Conservation (phyloP, 2,113 vertebrate genomes). For the Phalacrocorax brasilianus region DNA sequence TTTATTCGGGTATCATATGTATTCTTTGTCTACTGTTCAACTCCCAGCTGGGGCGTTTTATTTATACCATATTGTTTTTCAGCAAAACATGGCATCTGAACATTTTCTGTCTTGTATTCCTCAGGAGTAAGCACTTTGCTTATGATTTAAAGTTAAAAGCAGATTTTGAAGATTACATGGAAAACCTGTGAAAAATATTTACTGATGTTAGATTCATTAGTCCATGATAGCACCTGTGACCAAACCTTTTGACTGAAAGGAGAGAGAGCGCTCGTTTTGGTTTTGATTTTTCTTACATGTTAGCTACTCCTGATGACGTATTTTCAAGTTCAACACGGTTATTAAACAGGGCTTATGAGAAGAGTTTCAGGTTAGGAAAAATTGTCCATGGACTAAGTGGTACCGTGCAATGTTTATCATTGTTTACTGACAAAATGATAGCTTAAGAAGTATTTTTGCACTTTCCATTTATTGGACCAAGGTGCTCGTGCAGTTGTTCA, state of each 20-base stretch:
- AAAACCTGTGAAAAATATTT: slow-evolving; percentile 27
- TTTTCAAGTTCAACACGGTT: neutral
- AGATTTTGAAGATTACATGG: slow-evolving; percentile 20
- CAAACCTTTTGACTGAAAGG: neutral
- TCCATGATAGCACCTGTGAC: neutral
- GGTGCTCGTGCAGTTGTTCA: neutral
- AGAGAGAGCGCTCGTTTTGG: neutral
- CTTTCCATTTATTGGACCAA: neutral
- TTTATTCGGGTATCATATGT: slow-evolving; percentile 39
- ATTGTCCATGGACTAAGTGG: neutral
- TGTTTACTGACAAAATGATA: neutral
- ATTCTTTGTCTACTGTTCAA: neutral
- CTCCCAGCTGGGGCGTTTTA: slow-evolving; percentile 49
- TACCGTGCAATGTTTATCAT: neutral
- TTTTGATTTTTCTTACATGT: neutral
- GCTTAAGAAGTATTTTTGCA: neutral
- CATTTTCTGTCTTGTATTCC: neutral
- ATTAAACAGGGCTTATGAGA: neutral
- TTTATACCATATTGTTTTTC: slow-evolving; percentile 54
- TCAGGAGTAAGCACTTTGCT: neutral
- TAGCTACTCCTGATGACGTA: neutral
- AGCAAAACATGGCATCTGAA: slow-evolving; percentile 32
- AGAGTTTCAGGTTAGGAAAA: neutral
- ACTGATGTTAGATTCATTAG: neutral
- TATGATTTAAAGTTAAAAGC: neutral